Evolutionary conservation across 2,113 vertebrate species (phyloP).

Genomic region (Rhinogobius similis): DNA sequence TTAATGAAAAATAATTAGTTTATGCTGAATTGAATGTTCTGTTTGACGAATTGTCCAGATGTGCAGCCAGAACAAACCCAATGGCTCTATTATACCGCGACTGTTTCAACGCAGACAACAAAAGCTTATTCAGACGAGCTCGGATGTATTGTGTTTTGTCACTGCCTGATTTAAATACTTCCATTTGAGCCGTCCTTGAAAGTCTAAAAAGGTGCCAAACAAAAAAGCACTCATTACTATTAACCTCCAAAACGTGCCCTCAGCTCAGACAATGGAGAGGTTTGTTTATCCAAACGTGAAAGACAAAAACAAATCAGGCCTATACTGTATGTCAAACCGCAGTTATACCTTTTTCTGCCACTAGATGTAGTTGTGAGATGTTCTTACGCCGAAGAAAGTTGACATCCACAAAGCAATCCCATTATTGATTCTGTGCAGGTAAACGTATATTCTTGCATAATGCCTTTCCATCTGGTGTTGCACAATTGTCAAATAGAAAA

Average conservation of each 20-base stretch:
- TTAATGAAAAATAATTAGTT: background rate
- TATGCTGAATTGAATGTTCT: background rate
- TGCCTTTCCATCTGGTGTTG: constrained; percentile 1
- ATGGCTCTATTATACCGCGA: background rate
- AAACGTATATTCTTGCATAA: background rate
- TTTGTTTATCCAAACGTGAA: background rate
- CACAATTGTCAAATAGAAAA: background rate
- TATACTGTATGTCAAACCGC: too few species aligned
- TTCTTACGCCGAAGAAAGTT: background rate
- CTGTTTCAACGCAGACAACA: background rate
- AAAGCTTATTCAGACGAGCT: background rate
- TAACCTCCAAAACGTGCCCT: background rate
- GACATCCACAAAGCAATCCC: background rate
- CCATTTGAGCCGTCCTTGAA: background rate
- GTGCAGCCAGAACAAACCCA: background rate
- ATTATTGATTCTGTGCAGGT: background rate
- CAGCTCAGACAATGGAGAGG: background rate
- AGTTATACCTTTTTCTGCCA: background rate
- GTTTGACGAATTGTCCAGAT: background rate
- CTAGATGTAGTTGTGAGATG: background rate
- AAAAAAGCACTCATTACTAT: background rate
- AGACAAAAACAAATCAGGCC: background rate
- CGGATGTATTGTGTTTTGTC: background rate
- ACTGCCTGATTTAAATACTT: background rate
- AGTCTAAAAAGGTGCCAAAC: background rate